A percentile compares a stretch with the other conserved stretches of the same genome.
Evolutionary conservation across 1,140 invertebrate genomes (phyloP).

Genomic region (Penaeus chinensis): DNA sequence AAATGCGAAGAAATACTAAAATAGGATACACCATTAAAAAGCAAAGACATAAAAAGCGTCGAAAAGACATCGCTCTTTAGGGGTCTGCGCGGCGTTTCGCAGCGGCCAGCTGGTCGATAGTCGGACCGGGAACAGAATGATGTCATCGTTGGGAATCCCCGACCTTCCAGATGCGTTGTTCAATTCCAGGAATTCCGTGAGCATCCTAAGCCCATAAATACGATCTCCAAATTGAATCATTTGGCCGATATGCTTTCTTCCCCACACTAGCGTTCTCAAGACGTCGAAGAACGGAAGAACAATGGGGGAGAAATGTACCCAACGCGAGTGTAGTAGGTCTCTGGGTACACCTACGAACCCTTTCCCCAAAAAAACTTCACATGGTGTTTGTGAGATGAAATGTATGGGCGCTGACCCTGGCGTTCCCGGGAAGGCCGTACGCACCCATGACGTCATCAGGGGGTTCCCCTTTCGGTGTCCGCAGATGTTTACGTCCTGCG

Average conservation of each 20-base stretch:
- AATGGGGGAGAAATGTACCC: too few species aligned
- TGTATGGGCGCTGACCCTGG: neutral
- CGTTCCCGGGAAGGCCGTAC: slow-evolving; percentile 44
- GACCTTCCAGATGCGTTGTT: slow-evolving; percentile 46
- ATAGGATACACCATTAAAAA: too few species aligned
- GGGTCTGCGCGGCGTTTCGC: neutral
- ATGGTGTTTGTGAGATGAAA: neutral
- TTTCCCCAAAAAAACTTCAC: neutral
- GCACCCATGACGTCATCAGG: slow-evolving; percentile 48
- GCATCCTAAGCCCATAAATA: slow-evolving; percentile 16
- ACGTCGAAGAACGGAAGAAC: too few species aligned
- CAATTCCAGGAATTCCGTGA: slow-evolving; percentile 42
- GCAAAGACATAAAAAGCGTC: neutral
- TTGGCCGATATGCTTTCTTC: neutral
- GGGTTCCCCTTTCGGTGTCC: slow-evolving; percentile 23
- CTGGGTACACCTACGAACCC: neutral
- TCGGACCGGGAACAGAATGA: slow-evolving; percentile 45
- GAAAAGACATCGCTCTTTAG: neutral
- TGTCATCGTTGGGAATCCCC: slow-evolving; percentile 56
- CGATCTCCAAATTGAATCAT: neutral
- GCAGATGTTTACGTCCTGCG: too few species aligned
- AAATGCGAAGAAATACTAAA: too few species aligned
- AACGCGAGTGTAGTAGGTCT: neutral
- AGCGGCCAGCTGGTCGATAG: neutral
- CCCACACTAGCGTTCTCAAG: neutral